Evolutionary conservation across 2,797 vertebrate species (phyloP).

Genomic region (Sebastes glaucus): DNA sequence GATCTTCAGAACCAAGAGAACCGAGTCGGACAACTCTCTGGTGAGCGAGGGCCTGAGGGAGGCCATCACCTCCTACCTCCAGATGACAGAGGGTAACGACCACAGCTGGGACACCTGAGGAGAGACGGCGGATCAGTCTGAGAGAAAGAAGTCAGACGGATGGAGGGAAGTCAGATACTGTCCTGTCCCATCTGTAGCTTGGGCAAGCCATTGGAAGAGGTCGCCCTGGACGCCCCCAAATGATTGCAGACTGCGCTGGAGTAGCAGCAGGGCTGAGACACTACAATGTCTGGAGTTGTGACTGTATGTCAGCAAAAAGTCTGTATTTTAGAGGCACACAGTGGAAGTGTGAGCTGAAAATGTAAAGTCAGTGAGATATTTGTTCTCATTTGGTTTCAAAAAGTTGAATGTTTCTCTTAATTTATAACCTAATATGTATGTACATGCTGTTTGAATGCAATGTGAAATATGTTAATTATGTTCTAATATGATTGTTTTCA

Average conservation of each 20-base stretch:
- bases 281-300: constrained; percentile 41
- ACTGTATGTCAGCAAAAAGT: background rate
- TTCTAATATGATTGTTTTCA: constrained; percentile 9
- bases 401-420: constrained; percentile 20
- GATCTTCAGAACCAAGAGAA: constrained; percentile 72
- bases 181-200: background rate
- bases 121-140: background rate
- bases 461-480: background rate
- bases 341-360: background rate
- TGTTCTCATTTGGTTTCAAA: background rate
- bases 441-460: background rate
- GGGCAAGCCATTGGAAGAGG: background rate
- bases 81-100: constrained; percentile 80
- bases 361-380: background rate
- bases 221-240: background rate
- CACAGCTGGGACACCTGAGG: constrained; percentile 73
- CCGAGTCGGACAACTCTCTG: constrained; percentile 69
- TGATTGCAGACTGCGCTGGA: background rate
- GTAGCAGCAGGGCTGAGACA: constrained; percentile 32
- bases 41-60: constrained; percentile 90
- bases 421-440: constrained; percentile 7
- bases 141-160: constrained; percentile 47
- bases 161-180: background rate
- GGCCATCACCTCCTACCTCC: constrained; percentile 88
- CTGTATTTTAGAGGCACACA: background rate